A percentile compares a stretch with the other conserved stretches of the same genome.
These are phyloP conservation scores for Psilopogon haemacephalus DNA, from an alignment of 2,113 vertebrate genomes.

Conservation along the genomic window DNA sequence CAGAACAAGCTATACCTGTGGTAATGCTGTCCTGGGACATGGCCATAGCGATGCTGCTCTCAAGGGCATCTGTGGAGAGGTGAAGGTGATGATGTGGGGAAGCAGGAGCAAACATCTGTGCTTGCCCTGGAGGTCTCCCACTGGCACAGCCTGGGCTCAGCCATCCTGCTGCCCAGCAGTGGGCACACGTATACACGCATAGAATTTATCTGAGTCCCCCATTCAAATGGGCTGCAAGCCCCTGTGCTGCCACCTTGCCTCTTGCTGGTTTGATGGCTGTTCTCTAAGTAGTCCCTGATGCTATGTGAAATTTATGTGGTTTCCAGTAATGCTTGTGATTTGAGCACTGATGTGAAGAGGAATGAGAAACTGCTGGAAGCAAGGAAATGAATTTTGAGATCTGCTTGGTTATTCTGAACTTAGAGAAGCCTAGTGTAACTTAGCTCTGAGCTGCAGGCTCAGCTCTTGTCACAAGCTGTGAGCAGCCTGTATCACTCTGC, in stretches of 20 bases:
- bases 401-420: background rate
- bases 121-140: background rate
- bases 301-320: background rate
- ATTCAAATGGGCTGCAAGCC: background rate
- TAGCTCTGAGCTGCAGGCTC: background rate
- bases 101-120: background rate
- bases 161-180: background rate
- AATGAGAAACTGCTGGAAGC: background rate
- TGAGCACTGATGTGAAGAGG: background rate
- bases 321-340: background rate
- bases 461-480: background rate
- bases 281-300: background rate
- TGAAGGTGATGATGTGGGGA: background rate
- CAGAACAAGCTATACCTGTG: background rate
- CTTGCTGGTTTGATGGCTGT: background rate
- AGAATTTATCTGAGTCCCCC: background rate
- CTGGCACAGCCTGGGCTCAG: background rate
- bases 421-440: background rate
- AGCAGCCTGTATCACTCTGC: background rate
- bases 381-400: background rate
- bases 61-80: background rate
- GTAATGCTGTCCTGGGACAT: background rate
- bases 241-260: background rate
- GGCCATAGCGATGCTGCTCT: background rate
- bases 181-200: accelerated